Evolutionary conservation across 2,113 vertebrate species (phyloP).

Genomic region (Amphilophus citrinellus): DNA sequence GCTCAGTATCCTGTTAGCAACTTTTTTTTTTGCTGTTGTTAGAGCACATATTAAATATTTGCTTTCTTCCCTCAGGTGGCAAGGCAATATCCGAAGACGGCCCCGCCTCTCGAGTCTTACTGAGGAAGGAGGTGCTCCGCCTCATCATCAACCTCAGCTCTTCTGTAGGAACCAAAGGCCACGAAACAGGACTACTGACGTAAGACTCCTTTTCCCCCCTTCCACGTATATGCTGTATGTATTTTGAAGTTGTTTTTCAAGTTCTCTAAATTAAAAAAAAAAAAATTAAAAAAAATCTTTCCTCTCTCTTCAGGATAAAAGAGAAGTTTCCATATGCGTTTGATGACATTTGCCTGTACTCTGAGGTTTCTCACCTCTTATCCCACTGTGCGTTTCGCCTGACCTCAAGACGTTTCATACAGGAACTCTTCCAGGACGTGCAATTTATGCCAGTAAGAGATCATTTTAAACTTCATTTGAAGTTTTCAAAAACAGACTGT

Average conservation of each 20-base stretch:
- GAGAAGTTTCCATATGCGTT: slow-evolving; percentile 98
- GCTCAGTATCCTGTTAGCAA: neutral
- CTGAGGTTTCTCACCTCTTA: slow-evolving; percentile 95
- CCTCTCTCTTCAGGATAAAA: slow-evolving; percentile 88
- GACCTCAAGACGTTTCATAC: slow-evolving; percentile 95
- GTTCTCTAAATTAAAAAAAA: neutral
- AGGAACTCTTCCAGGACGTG: slow-evolving; percentile 98
- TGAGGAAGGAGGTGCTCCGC: slow-evolving; percentile 96
- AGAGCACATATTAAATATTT: neutral
- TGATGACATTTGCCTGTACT: slow-evolving; percentile 98
- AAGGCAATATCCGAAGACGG: slow-evolving; percentile 95
- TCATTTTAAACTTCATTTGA: neutral
- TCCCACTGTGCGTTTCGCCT: slow-evolving; percentile 96
- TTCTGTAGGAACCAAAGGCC: slow-evolving; percentile 97
- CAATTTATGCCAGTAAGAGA: slow-evolving; percentile 93
- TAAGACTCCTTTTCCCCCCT: slow-evolving; percentile 74
- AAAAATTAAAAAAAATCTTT: neutral
- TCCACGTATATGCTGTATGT: neutral
- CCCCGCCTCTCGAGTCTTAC: slow-evolving; percentile 92
- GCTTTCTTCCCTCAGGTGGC: slow-evolving; percentile 79
- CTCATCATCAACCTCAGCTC: slow-evolving; percentile 98
- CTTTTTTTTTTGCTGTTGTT: neutral
- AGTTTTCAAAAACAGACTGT: neutral
- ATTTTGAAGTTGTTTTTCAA: neutral
- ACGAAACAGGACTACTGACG: slow-evolving; percentile 98